Percentiles rank a stretch among this genome's conserved stretches.
These are phyloP conservation scores for Branchipolynoe longqiensis DNA, from an alignment of 2,888 invertebrate species.

Conservation along the genomic window DNA sequence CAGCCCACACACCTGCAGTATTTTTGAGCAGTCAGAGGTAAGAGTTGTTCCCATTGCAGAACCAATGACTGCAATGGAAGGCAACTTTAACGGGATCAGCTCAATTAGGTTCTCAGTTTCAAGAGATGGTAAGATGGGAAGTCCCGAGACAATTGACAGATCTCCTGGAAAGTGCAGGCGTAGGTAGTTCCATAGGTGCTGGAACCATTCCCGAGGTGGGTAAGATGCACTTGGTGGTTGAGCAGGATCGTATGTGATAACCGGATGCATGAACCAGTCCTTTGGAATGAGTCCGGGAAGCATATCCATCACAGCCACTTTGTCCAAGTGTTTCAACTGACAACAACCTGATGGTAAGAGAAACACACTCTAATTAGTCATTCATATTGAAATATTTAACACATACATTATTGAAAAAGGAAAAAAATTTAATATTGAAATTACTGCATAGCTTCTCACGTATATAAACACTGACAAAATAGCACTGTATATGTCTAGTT, in stretches of 20 bases:
- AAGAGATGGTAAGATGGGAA: constrained; percentile 66
- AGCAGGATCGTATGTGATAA: constrained; percentile 18
- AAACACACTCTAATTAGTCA: too few relatives aligned
- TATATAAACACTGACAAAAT: too few relatives aligned
- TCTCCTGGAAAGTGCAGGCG: constrained; percentile 64
- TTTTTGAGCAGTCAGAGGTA: constrained; percentile 4
- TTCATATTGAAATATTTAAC: background rate
- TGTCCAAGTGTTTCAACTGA: constrained; percentile 61
- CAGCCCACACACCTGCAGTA: constrained; percentile 60
- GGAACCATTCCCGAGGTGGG: constrained; percentile 62
- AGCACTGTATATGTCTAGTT: too few relatives aligned
- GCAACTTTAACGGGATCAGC: constrained; percentile 60
- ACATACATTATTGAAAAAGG: constrained; percentile 6
- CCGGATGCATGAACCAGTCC: constrained; percentile 48
- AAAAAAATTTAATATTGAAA: background rate
- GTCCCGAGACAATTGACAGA: constrained; percentile 61
- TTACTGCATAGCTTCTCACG: too few relatives aligned
- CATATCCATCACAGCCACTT: constrained; percentile 57
- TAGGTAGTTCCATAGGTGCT: constrained; percentile 66
- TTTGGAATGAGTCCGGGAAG: constrained; percentile 63
- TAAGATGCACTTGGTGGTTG: background rate
- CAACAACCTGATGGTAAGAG: constrained; percentile 61
- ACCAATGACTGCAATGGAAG: constrained; percentile 37
- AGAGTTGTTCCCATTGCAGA: constrained; percentile 63
- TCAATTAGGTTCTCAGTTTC: constrained; percentile 3